phyloP scores from a whole-genome alignment of 2,888 invertebrate genomes.

The Hemicrepidius hirtus region DNA sequence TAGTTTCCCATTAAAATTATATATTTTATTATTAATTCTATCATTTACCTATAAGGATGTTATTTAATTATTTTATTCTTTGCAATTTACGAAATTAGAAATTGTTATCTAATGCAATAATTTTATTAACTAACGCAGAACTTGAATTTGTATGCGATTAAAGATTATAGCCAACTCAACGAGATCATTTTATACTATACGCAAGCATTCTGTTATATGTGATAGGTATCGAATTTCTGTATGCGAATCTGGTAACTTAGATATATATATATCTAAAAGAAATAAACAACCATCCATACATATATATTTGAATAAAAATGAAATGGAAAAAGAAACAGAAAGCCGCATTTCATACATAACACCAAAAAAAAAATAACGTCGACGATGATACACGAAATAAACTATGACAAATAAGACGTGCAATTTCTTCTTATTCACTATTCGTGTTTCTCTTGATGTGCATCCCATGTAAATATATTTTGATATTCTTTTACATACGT shows the following conservation, averaged over 20 bases:
- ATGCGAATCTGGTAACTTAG: neutral
- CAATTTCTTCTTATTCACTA: neutral
- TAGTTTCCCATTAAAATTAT: too few species aligned
- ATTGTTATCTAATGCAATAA: too few species aligned
- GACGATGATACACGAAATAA: neutral
- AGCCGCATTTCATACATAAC: neutral
- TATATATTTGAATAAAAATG: neutral
- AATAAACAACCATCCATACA: neutral
- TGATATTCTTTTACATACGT: neutral
- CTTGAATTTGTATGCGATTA: too few species aligned
- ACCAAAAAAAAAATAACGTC: neutral
- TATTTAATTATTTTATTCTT: too few species aligned
- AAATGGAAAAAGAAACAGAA: neutral
- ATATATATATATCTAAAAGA: neutral
- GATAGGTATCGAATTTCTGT: too few species aligned
- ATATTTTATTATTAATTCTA: too few species aligned
- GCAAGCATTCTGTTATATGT: too few species aligned
- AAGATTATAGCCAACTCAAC: too few species aligned
- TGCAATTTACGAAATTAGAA: too few species aligned
- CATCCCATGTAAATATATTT: neutral
- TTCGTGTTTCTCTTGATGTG: neutral
- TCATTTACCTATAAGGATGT: too few species aligned
- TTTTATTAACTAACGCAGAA: too few species aligned
- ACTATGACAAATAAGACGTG: neutral
- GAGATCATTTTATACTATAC: too few species aligned